Base-by-base conservation (phyloP, 2,113 vertebrate species). In the Raja brachyura region DNA sequence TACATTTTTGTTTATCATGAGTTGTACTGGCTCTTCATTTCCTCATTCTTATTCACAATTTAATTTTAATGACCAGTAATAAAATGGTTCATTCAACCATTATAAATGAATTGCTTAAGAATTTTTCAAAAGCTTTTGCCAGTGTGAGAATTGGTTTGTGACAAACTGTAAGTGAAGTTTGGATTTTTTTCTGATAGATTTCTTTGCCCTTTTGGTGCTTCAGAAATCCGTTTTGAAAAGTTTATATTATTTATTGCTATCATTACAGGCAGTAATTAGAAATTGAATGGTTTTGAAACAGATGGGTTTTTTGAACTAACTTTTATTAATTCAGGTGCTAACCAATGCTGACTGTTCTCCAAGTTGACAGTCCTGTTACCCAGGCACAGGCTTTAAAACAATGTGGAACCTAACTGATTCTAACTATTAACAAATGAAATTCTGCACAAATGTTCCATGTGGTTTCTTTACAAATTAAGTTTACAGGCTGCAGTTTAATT, bases 401-500 rank as follows among this genome's bases (percentile, higher is more conserved):
- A 92, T 54, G 22, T 73, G 22, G 68, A 92, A 54, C 11, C 33
- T 90, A 68, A 66, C 88, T 25, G 66, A 70, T 90, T 39, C 68
- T 73, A 92, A 70, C 90, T 74, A 73, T 92, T 73, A 92, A 92
- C 90, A 74, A 73, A 92, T 92, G 90, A 33, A 74, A 14, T 28
- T 4, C 68, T 54, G 66, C 63, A 39, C 90, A 54, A 92, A 92
- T 92, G 68, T 92, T 73, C 90, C 66, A 73, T 73, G 68, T 92
- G 90, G 90, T 74, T 92, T 92, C 90, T 74, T 92, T 74, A 92
- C 90, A 92, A 92, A 92, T 92, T 92, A 92, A 73, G 90, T 92
- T 92, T 92, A 92, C 90, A 92, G 90, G 90, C 90, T 73, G 73
- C 90, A 92, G 68, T 92, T 70, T 92, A 92, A 92, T 92, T 92